Base-by-base conservation (phyloP, 2,113 vertebrate species). In the Pelusios castaneus region DNA sequence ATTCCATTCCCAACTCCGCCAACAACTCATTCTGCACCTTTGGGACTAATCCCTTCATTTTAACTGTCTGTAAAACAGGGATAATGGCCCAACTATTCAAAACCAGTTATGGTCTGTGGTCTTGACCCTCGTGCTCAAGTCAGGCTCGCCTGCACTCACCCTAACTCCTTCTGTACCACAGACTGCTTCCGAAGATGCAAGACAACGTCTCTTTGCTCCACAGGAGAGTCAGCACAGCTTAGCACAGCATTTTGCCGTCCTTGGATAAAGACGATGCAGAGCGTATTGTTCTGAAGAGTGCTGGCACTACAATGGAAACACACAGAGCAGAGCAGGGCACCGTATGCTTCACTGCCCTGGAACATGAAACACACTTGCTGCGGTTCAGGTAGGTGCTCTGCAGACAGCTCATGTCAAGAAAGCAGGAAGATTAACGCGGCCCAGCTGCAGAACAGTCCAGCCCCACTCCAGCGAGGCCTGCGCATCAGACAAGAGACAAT, bases 351-450 rank as follows among this genome's bases (percentile, higher is more conserved):
- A 41, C 41, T 52, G 55, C 51, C 45, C 49, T 80, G 80, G 27
- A 63, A 31, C 27, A 13, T 29, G 25, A 77, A 25, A 43, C 38
- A 49, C 43, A 78, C 76, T 41, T 41, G 5, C 38, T 19, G 24
- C 6, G 5, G 13, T 4, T 3, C 8, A 21, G 77, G 80, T 27
- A 54, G 43, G 29, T 7, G n/a, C 10, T 2, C 22, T 3, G 12
- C 45, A 16, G 75, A 2, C 49, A 49, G 22, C n/a, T 4, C 2
- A 3, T 11, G n/a, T 21, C 31, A 8, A 41, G 79, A 3, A 6
- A 63, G 16, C 11, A 25, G 1, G 7, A 5, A 5, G 38, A 54
- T 34, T 8, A 12, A 9, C 17, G 1, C 5, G 45, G 60, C 10
- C 1, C 43, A 8, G 2, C 58, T 63, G 56, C 43, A 83, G 41